Evolutionary conservation across 2,888 invertebrate species (phyloP).

Genomic region (Hipparchia semele): DNA sequence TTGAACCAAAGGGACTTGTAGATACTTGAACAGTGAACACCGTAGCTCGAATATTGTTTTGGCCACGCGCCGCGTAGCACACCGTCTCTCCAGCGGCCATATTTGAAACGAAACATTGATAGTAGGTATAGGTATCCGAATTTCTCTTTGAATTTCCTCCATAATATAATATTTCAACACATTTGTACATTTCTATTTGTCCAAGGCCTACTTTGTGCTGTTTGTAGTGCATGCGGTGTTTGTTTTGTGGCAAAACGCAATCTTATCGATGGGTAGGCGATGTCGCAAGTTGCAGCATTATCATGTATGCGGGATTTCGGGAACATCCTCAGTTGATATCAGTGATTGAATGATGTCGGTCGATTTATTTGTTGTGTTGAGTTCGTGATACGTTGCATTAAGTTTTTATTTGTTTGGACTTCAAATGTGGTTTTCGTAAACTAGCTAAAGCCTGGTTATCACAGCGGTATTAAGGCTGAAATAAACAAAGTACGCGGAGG

Average conservation of each 20-base stretch:
- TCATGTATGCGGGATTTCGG: conserved; percentile 31
- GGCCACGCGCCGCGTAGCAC: too few relatives aligned
- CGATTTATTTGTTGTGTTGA: not conserved
- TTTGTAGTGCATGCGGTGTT: conserved; percentile 3
- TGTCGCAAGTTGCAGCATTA: conserved; percentile 29
- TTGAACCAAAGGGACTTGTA: too few relatives aligned
- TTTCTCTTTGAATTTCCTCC: not conserved
- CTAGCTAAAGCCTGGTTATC: not conserved
- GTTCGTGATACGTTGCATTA: not conserved
- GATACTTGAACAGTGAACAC: too few relatives aligned
- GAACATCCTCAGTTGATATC: conserved; percentile 38
- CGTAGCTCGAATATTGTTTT: too few relatives aligned
- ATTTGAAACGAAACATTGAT: too few relatives aligned
- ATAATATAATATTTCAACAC: not conserved
- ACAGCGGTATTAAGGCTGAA: too few relatives aligned
- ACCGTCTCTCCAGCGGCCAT: too few relatives aligned
- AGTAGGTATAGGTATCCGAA: not conserved
- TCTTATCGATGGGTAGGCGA: conserved; percentile 38
- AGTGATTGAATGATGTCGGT: not conserved
- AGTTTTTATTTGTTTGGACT: not conserved
- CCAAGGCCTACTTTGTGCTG: not conserved
- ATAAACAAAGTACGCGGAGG: too few relatives aligned
- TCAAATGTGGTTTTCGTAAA: not conserved
- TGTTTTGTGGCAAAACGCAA: conserved; percentile 27
- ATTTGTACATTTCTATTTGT: not conserved